Evolutionary conservation across 2,888 invertebrate species (phyloP).

Genomic region (Diplazon laetatorius): DNA sequence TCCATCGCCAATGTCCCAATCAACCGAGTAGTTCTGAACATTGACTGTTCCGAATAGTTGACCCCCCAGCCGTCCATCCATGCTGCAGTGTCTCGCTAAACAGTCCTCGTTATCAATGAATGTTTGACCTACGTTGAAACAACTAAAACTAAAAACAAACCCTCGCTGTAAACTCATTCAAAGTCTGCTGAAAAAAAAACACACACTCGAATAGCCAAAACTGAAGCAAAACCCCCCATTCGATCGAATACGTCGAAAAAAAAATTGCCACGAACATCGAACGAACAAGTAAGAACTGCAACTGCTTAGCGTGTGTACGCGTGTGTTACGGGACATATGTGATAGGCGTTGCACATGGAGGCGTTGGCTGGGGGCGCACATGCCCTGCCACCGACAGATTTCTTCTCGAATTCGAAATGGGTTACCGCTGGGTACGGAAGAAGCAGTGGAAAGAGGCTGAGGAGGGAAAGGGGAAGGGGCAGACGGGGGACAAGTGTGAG

Average conservation of each 20-base stretch:
- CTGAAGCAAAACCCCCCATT: conserved; percentile 9
- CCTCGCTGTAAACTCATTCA: background rate
- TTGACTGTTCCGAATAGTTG: no score
- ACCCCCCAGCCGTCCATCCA: no score
- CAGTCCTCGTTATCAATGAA: no score
- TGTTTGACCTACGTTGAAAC: no score
- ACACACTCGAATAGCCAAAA: background rate
- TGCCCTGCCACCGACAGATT: conserved; percentile 48
- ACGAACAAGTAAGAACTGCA: conserved; percentile 30
- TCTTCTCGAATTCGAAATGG: conserved; percentile 60
- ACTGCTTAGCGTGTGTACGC: background rate
- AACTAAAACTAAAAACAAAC: no score
- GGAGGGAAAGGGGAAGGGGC: no score
- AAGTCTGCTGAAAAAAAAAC: conserved; percentile 20
- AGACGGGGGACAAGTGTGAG: conserved; percentile 33
- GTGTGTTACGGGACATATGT: background rate
- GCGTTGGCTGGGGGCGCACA: conserved; percentile 39
- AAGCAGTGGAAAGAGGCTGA: conserved; percentile 9
- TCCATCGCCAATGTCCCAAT: no score
- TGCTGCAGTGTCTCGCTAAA: no score
- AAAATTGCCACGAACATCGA: conserved; percentile 7
- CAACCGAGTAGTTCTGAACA: no score
- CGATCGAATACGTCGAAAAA: conserved; percentile 41
- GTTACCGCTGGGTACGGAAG: conserved; percentile 38
- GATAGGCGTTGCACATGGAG: conserved; percentile 13